These are phyloP conservation scores for Amiota minor DNA, from an alignment of 2,888 invertebrate species.

Conservation along the genomic window DNA sequence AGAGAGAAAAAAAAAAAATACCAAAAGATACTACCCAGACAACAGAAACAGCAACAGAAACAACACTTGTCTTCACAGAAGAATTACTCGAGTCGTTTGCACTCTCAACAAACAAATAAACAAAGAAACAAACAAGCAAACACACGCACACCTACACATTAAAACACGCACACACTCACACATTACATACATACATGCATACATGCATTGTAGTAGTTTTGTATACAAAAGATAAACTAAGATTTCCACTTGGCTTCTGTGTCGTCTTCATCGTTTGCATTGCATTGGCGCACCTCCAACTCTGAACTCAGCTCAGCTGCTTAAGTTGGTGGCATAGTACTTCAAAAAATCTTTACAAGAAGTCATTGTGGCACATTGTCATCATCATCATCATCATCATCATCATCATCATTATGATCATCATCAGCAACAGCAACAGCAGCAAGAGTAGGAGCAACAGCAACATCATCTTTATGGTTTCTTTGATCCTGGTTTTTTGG, in stretches of 20 bases:
- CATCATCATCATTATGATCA: too few relatives aligned
- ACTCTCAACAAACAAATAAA: neutral
- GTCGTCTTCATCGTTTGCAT: slow-evolving; percentile 18
- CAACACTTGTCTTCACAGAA: slow-evolving; percentile 51
- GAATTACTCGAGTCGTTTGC: slow-evolving; percentile 48
- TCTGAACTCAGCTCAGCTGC: slow-evolving; percentile 18
- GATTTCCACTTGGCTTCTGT: slow-evolving; percentile 35
- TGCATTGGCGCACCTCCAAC: neutral
- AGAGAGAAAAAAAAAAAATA: neutral
- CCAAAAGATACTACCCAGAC: neutral
- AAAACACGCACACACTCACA: slow-evolving; percentile 20
- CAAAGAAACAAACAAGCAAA: neutral
- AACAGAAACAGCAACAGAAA: neutral
- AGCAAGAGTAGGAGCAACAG: neutral
- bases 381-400: slow-evolving; percentile 43
- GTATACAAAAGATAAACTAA: neutral
- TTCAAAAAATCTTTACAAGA: slow-evolving; percentile 47
- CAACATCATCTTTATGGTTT: slow-evolving; percentile 34
- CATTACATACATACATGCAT: slow-evolving; percentile 43
- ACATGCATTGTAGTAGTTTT: slow-evolving; percentile 37
- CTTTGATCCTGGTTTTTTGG: neutral
- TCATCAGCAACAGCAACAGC: too few relatives aligned
- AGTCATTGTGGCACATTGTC: slow-evolving; percentile 55
- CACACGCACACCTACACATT: neutral
- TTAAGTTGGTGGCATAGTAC: slow-evolving; percentile 39